A percentile compares a stretch with the other conserved stretches of the same genome.
Evolutionary conservation across 2,113 vertebrate species (phyloP).

Genomic region (Pavo muticus): DNA sequence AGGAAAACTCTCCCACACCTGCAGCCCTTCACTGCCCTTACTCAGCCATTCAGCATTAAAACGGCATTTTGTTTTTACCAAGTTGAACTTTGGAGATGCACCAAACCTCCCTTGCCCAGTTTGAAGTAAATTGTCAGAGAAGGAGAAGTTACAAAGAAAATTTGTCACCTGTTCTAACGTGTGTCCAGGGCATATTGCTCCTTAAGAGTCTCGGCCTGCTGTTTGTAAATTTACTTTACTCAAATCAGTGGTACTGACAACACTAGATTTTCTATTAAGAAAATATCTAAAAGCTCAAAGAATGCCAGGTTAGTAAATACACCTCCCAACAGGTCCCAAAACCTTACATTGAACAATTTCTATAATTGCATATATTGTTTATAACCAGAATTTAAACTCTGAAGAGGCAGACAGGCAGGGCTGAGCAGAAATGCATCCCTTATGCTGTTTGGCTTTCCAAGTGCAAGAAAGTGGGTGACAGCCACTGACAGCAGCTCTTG

Average conservation of each 20-base stretch:
- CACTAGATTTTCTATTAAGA: background rate
- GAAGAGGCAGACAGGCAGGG: background rate
- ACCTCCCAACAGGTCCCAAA: background rate
- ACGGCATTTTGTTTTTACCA: background rate
- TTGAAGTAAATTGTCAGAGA: background rate
- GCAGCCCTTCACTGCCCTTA: accelerated
- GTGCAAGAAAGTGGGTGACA: background rate
- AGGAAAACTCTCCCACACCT: background rate
- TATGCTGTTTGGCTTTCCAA: background rate
- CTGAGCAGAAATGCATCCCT: background rate
- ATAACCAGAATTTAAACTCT: background rate
- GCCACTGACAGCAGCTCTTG: background rate
- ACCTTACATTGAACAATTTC: background rate
- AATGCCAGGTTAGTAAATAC: background rate
- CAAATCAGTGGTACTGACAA: background rate
- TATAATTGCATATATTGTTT: background rate
- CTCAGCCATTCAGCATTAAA: background rate
- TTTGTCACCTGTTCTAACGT: background rate
- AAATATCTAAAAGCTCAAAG: background rate
- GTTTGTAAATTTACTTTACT: background rate
- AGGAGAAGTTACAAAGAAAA: background rate
- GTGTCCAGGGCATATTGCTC: background rate
- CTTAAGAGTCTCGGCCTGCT: background rate
- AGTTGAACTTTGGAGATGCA: background rate
- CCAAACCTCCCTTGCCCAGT: background rate